Percentiles rank a stretch among this genome's conserved stretches.
These are phyloP conservation scores for Colletes latitarsis DNA, from an alignment of 1,140 invertebrate species.

Conservation along the genomic window DNA sequence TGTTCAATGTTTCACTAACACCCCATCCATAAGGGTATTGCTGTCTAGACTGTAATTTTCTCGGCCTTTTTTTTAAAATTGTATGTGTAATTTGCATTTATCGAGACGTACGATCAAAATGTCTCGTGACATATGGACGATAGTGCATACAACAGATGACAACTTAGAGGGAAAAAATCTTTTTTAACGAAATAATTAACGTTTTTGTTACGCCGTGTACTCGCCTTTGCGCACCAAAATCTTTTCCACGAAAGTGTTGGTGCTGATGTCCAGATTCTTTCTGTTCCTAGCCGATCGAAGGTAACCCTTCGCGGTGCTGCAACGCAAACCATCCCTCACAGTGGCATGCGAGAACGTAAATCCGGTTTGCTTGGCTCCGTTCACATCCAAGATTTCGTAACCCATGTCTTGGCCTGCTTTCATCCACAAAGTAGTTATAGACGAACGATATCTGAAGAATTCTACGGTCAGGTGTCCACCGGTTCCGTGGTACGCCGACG, in stretches of 20 bases:
- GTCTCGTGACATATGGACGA: too few relatives aligned
- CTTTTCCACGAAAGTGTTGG: constrained; percentile 84
- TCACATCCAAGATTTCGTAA: constrained; percentile 87
- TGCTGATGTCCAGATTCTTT: constrained; percentile 87
- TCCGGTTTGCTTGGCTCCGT: constrained; percentile 88
- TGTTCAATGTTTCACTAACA: too few relatives aligned
- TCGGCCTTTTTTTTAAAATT: too few relatives aligned
- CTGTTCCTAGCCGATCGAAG: constrained; percentile 86
- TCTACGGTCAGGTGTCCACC: constrained; percentile 87
- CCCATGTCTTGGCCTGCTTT: constrained; percentile 87
- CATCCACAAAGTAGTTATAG: constrained; percentile 85
- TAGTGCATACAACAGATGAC: too few relatives aligned
- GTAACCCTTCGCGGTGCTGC: constrained; percentile 91
- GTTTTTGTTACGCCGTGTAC: too few relatives aligned
- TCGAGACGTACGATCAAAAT: too few relatives aligned
- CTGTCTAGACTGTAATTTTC: too few relatives aligned
- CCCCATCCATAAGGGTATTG: too few relatives aligned
- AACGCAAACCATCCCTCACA: constrained; percentile 89
- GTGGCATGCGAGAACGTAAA: constrained; percentile 89
- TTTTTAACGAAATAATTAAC: too few relatives aligned
- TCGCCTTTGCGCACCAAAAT: constrained; percentile 82
- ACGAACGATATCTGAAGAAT: constrained; percentile 81
- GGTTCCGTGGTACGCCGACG: constrained; percentile 86
- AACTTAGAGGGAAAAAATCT: too few relatives aligned
- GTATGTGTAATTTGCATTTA: too few relatives aligned